Evolutionary conservation across 2,888 invertebrate genomes (phyloP).

Genomic region (Arge pagana): DNA sequence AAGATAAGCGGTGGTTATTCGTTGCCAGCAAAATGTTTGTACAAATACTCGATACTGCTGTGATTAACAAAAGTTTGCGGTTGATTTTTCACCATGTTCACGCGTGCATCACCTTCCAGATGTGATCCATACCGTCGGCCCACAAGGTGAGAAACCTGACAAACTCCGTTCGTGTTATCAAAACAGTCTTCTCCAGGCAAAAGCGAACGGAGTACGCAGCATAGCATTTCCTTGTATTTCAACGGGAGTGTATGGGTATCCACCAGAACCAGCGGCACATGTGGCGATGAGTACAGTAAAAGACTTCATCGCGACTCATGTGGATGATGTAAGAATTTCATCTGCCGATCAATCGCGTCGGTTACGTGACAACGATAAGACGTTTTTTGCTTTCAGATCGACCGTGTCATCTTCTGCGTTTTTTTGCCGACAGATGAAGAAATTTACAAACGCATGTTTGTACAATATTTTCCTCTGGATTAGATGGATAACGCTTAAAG

Average conservation of each 20-base stretch:
- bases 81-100: neutral
- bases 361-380: neutral
- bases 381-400: conserved; percentile 63
- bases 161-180: conserved; percentile 73
- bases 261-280: conserved; percentile 76
- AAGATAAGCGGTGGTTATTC: conserved; percentile 82
- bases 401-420: conserved; percentile 80
- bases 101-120: conserved; percentile 71
- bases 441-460: conserved; percentile 73
- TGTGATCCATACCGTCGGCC: conserved; percentile 90
- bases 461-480: conserved; percentile 71
- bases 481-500: conserved; percentile 35
- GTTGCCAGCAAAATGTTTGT: conserved; percentile 83
- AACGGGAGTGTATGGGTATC: conserved; percentile 91
- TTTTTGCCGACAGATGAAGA: conserved; percentile 74
- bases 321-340: conserved; percentile 53
- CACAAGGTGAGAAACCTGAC: conserved; percentile 71
- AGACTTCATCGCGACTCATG: conserved; percentile 64
- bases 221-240: conserved; percentile 90
- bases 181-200: conserved; percentile 66
- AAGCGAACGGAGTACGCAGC: conserved; percentile 64
- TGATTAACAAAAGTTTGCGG: neutral
- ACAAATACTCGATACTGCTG: neutral
- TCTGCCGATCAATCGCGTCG: neutral
- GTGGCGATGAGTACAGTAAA: conserved; percentile 73